Evolutionary conservation across 2,113 vertebrate genomes (phyloP), one percentile per base, ranked within the genome.

Genomic region (Otolemur garnettii): DNA sequence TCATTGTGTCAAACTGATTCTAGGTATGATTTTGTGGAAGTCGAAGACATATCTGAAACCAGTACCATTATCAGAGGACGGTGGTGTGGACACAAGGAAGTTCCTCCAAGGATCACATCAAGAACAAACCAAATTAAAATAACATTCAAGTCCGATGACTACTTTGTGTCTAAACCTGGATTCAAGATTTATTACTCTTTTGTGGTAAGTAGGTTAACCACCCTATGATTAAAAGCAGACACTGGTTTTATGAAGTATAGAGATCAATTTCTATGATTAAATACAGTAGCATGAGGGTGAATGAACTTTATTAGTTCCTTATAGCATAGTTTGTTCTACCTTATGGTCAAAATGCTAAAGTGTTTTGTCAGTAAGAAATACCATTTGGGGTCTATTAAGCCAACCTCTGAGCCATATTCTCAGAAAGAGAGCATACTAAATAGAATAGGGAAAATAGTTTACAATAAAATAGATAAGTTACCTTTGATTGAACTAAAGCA

Each of bases 1-100:
- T 97, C 72, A 93, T 94, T 60, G 30, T 81, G 38, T 97, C 24
- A 30, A 60, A 95, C 50, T 97, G 59, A 17, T 98, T 90, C 50
- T 97, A 99, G 99, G 97, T 99, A 99, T 98, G 99, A 99, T 97
- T 99, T 99, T 98, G 99, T 99, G 98, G 99, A 99, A 98, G 99
- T 99, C 97, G 99, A 99, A 98, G 99, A 99, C 96, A 90, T 99
- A 59, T 99, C 99, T 1, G 99, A 99, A 98, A 99, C 98, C 81
- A 99, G 99, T 94, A 99, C 99, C 0, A 98, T 99, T 87, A 99
- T 99, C 96, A 99, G 99, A 99, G 99, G 99, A 53, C 98, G 99
- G 38, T 99, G 99, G 99, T 99, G 99, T 90, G 99, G 99, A 45
- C 99, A 99, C 96, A 99, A 99, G 75, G 99, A 99, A 87, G 97